Conservation (phyloP, 2,888 invertebrate species). For the Eupithecia exiguata region DNA sequence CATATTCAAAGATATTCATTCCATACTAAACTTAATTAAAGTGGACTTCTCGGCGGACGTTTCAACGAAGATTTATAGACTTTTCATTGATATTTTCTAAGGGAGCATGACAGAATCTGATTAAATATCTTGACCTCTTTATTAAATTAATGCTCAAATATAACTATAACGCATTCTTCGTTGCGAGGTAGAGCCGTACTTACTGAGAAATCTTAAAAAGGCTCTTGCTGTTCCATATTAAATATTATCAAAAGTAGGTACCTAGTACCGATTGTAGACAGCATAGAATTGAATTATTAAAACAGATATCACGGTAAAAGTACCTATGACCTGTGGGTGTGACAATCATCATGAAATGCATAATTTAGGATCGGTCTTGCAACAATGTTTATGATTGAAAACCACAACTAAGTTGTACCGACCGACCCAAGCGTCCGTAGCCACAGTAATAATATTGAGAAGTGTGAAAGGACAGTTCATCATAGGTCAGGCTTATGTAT, state of each 20-base stretch:
- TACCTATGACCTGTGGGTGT: slow-evolving; percentile 2
- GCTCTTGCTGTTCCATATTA: neutral
- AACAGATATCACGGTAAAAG: neutral
- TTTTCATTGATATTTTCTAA: slow-evolving; percentile 60
- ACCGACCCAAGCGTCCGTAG: neutral
- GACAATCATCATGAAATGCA: slow-evolving; percentile 8
- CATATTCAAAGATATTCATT: slow-evolving; percentile 52
- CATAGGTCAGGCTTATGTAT: slow-evolving; percentile 40
- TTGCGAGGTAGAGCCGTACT: neutral
- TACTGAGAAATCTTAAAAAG: neutral
- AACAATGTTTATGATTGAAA: slow-evolving; percentile 14
- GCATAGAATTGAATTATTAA: neutral
- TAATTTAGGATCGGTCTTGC: neutral
- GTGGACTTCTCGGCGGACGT: slow-evolving; percentile 27
- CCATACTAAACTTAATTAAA: slow-evolving; percentile 71
- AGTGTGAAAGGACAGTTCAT: slow-evolving; percentile 45
- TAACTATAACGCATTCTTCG: neutral
- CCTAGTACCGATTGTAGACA: neutral
- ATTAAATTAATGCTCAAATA: slow-evolving; percentile 13
- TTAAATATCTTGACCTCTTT: slow-evolving; percentile 17
- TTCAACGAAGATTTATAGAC: slow-evolving; percentile 75
- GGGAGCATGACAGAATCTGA: slow-evolving; percentile 28
- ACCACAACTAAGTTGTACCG: slow-evolving; percentile 13
- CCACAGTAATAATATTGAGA: slow-evolving; percentile 21
- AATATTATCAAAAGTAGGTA: too few species aligned